Base-by-base conservation (phyloP, 1,140 invertebrate species). In the Cylas formicarius region DNA sequence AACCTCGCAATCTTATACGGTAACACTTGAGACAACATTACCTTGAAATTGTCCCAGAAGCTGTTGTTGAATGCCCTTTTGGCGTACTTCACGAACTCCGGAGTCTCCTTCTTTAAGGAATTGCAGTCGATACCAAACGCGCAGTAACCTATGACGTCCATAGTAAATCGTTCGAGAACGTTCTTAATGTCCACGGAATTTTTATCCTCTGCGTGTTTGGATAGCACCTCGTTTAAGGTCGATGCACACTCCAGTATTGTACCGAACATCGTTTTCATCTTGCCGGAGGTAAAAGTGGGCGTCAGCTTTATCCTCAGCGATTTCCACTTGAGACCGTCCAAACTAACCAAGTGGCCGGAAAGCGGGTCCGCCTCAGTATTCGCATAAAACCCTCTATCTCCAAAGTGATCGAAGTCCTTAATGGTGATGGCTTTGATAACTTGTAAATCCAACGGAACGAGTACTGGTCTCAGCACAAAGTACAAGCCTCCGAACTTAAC, bases 381-480 rank as follows among this genome's bases (percentile, higher is more conserved):
- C 7, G 61, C 60, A 59, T 63, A 72, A 27, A 73, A 59, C 45
- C 72, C 70, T 3, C 66, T 64, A 47, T 73, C 69, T 31, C 67
- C 55, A 44, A 80, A 79, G 51, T 68, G 58, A 8, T 67, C 56
- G 49, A 80, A 79, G 51, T 79, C 75, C 18, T 69, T 73, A 0
- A 69, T 59, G 0, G 78, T 55, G 28, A 80, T 68, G 14, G 63
- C 28, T 44, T 66, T 66, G 3, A 74, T 65, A 9, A 77, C 53
- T 50, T 71, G 62, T 4, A 65, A 67, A 57, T 76, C 71, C 10
- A 60, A 56, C 0, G 71, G 49, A 3, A 71, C 50, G 0, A 72
- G 44, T 1, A 56, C 55, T 11, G 72, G 71, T 35, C 58, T 61
- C 3, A 56, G 47, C 18, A 68, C 57, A 10, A 60, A 60, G 44